Evolutionary conservation across 2,797 vertebrate genomes (phyloP).

Genomic region (Rhinatrema bivittatum): DNA sequence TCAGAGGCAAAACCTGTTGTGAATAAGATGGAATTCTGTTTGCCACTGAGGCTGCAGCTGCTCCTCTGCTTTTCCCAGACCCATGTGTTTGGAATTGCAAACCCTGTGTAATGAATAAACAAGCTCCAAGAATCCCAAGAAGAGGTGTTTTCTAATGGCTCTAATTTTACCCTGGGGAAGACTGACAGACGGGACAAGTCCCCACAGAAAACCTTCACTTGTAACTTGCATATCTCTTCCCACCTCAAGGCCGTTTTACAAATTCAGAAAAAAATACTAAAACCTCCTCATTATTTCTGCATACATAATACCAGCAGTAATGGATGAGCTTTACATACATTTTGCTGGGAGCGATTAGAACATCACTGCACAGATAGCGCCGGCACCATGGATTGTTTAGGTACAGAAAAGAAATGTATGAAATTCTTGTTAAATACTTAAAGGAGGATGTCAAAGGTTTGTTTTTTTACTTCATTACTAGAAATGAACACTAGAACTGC

Average conservation of each 20-base stretch:
- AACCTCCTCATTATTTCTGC: background rate
- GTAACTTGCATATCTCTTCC: background rate
- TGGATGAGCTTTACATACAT: too few species aligned
- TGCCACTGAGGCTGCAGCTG: background rate
- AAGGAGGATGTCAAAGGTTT: too few species aligned
- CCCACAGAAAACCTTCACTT: background rate
- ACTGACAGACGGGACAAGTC: background rate
- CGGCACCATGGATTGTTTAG: background rate
- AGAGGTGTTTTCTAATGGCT: background rate
- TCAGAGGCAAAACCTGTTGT: constrained; percentile 2
- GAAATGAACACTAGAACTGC: too few species aligned
- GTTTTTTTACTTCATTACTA: too few species aligned
- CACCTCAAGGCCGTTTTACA: background rate
- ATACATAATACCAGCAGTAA: background rate
- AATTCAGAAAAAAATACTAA: too few species aligned
- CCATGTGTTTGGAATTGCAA: fast-evolving
- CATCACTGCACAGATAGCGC: too few species aligned
- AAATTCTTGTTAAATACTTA: constrained; percentile 18
- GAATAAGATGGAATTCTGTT: constrained; percentile 4
- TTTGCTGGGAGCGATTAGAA: too few species aligned
- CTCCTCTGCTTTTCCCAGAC: background rate
- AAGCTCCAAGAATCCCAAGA: fast-evolving
- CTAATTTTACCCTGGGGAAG: background rate
- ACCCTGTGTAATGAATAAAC: background rate
- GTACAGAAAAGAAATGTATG: constrained; percentile 19